Base-by-base conservation (phyloP, 2,797 vertebrate genomes). In the Acrossocheilus fasciatus region DNA sequence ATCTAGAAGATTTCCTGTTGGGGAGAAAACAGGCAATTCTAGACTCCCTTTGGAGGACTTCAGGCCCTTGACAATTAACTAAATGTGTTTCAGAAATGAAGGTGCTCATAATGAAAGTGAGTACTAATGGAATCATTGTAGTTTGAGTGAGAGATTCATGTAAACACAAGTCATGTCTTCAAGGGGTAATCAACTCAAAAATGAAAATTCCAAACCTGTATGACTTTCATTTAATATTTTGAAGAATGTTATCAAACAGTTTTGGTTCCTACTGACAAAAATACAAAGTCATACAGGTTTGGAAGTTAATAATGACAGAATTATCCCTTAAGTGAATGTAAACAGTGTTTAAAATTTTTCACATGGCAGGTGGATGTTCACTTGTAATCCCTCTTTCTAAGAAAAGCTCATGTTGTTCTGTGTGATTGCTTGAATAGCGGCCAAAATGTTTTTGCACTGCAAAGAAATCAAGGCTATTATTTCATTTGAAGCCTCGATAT, bases 401-500 rank as follows among this genome's bases (percentile, higher is more conserved):
- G 8, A 75, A 59, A 30, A 20, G 52, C 34, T 39, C 7, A 11
- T 47, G 14, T 10, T 62, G 81, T 59, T 43, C 39, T 20, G 23
- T 18, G 26, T 57, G 36, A 43, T 57, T 30, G 20, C 43, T 75
- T 50, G 57, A 75, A 47, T 26, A 50, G 30, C 3, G 0, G 72
- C 43, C 36, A 18, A 68, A 73, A 17, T 70, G 23, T 18, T 81
- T 20, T 86, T 34, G 50, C 68, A 20, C 30, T 77, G 64, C 64
- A n/a, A 50, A 39, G 23, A 82, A 88, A 45, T 11, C 2, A 1
- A 12, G 43, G n/a, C 39, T 30, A 23, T 81, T 84, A 82, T 78
- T 70, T 88, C 0, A 70, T 80, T 41, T 87, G n/a, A 70, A 47
- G 36, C 57, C 17, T 57, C 57, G 6, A 69, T 34, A 68, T 30